A percentile compares a stretch with the other conserved stretches of the same genome.
Conservation (phyloP, 2,113 vertebrate genomes). For the Sterrhoptilus dennistouni region DNA sequence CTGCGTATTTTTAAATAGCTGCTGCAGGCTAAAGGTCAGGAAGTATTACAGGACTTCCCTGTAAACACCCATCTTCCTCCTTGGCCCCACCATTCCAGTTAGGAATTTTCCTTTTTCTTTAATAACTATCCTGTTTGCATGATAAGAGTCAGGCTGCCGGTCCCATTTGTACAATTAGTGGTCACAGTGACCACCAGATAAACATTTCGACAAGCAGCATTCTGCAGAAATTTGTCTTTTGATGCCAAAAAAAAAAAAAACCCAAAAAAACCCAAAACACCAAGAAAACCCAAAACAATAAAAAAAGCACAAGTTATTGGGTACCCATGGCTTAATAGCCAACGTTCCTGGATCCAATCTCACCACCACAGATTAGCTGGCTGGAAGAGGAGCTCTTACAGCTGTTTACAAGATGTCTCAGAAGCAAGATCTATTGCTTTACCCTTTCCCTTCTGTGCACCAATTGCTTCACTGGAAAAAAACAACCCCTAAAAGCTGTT, state of each 20-base stretch:
- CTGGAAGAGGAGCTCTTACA: slow-evolving; percentile 48
- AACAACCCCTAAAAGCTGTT: neutral
- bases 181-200: slow-evolving; percentile 16
- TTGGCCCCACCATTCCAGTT: neutral
- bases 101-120: neutral
- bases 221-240: neutral
- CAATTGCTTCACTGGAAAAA: neutral
- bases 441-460: neutral
- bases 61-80: slow-evolving; percentile 34
- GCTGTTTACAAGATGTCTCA: slow-evolving; percentile 64
- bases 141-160: neutral
- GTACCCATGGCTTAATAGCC: neutral
- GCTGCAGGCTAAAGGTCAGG: slow-evolving; percentile 35
- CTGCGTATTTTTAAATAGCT: slow-evolving; percentile 28
- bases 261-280: neutral
- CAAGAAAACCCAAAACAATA: neutral
- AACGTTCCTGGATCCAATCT: neutral
- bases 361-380: slow-evolving; percentile 1
- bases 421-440: neutral
- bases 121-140: neutral
- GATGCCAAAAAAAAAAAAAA: neutral
- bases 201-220: slow-evolving; percentile 44
- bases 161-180: neutral
- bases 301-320: neutral
- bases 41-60: slow-evolving; percentile 46